Base-by-base conservation (phyloP, 2,113 vertebrate genomes). In the Sardina pilchardus region DNA sequence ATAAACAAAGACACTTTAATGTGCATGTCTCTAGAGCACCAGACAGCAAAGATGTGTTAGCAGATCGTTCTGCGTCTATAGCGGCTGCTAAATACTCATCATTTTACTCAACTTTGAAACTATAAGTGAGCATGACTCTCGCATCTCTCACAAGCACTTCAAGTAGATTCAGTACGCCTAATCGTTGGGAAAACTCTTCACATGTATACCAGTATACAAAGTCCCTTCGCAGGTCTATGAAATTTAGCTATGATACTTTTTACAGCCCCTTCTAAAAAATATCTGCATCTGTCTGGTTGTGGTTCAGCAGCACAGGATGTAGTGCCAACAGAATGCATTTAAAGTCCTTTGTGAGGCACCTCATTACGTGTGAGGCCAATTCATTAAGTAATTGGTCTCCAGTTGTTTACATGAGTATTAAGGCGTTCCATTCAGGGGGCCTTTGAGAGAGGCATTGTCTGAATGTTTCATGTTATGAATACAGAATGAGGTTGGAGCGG, bases 381-480 rank as follows among this genome's bases (percentile, higher is more conserved):
- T 97, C 96, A 96, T 97, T 97, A 96, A 97, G 96, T 97, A 97
- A 97, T 96, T 97, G 96, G 96, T 96, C 96, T 96, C 94, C 95
- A 96, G 96, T 96, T 97, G 96, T 97, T 97, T 97, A 97, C 96
- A 96, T 95, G 95, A 96, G 96, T 96, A 96, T 96, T 96, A 97
- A 96, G 95, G 96, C 95, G 96, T 96, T 96, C 96, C 96, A 96
- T 97, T 97, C 96, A 97, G 95, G 92, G 71, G 92, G 95, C 95
- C 95, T 96, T 96, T 97, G 96, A 96, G 96, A 96, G 95, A 96
- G 95, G 96, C 96, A 96, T 96, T 97, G 96, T 96, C 95, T 95
- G 95, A 95, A 96, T 95, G 96, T 95, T 95, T 95, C 96, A 95
- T 95, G 96, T 94, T 93, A 95, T 97, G 96, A 97, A 97, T 97